Base-by-base conservation (phyloP, 1,140 invertebrate species). In the Marisa cornuarietis region DNA sequence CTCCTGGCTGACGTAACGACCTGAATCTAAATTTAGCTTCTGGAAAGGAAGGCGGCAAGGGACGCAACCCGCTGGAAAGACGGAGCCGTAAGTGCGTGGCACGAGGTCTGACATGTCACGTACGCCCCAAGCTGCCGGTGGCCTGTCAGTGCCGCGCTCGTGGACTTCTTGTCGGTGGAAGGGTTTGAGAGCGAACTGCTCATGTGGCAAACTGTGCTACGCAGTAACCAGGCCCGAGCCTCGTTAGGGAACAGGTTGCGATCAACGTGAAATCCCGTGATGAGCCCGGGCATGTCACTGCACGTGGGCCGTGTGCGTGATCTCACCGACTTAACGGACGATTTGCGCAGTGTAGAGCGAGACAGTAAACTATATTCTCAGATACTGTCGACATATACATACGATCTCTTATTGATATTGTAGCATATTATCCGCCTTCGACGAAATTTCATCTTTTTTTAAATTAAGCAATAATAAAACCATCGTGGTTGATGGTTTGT, bases 91-190 rank as follows among this genome's bases (percentile, higher is more conserved):
- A 22, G n/a, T 31, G 13, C 22, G 42, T 6, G 24, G 54, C 11
- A 54, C 54, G 49, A 31, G 54, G 72, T 42, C 26, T 74, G 52
- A 24, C 20, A 61, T 74, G 49, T 74, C 54, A 74, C 72, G 31
- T 61, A 61, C 52, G 54, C 22, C 54, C 62, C 54, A n/a, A 42
- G 31, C 31, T 42, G 31, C 31, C 31, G 6, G 31, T 42, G 24
- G 13, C 51, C 51, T 22, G 51, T 22, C 54, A 24, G 24, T 74
- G 20, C 52, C 16, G 13, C 52, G 51, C 52, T 74, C 54, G 52
- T 24, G 49, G 52, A 62, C 24, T 49, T 24, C 54, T 74, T 74
- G 31, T 58, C 54, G 3, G 54, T 58, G 54, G 52, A 61, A 20
- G 26, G 54, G 31, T 18, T 74, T 74, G 18, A 26, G 54, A 61